Evolutionary conservation across 2,113 vertebrate species (phyloP).

Genomic region (Sapajus apella): DNA sequence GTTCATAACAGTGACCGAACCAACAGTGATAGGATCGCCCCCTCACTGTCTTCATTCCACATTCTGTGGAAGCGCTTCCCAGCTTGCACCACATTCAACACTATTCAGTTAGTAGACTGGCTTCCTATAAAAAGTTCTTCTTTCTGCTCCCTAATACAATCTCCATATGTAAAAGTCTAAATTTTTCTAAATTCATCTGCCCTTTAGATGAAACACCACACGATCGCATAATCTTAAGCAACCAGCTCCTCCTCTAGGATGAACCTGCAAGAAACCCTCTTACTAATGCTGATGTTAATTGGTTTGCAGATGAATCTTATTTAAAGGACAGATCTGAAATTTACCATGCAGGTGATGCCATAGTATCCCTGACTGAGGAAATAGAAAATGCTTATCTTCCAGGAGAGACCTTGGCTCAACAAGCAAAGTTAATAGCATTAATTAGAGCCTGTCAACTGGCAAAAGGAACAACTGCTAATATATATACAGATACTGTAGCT

Average conservation of each 20-base stretch:
- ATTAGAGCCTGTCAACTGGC: not conserved
- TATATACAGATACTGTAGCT: not conserved
- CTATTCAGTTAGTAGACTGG: not conserved
- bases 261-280: not conserved
- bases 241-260: not conserved
- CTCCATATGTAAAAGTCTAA: not conserved
- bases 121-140: not conserved
- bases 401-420: not conserved
- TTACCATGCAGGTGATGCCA: not conserved
- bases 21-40: not conserved
- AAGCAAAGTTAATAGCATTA: not conserved
- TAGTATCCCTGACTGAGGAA: not conserved
- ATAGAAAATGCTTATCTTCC: not conserved
- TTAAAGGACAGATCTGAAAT: not conserved
- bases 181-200: not conserved
- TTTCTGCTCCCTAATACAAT: not conserved
- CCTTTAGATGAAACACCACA: not conserved
- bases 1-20: not conserved
- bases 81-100: not conserved
- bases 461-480: not conserved
- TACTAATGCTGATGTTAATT: not conserved
- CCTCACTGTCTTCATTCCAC: not conserved
- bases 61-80: not conserved
- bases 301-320: not conserved
- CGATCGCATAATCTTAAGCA: not conserved